Conservation (phyloP, 2,113 vertebrate species). For the Atlantisia rogersi region DNA sequence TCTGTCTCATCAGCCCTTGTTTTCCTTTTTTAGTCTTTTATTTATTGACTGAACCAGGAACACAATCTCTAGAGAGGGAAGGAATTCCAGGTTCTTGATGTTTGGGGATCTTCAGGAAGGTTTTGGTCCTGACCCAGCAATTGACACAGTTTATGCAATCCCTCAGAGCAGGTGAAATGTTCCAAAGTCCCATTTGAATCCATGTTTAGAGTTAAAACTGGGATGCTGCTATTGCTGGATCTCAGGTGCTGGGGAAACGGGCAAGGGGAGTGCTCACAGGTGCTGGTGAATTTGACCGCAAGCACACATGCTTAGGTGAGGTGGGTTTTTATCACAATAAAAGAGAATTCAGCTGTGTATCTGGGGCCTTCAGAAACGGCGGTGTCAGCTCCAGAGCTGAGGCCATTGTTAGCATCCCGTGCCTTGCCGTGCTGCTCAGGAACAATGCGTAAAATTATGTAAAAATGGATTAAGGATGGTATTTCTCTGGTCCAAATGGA, state of each 20-base stretch:
- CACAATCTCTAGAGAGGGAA: neutral
- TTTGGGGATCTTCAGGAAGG: neutral
- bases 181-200: neutral
- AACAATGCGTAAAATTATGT: neutral
- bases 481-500: neutral
- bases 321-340: neutral
- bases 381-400: neutral
- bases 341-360: neutral
- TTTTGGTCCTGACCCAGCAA: neutral
- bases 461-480: neutral
- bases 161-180: neutral
- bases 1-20: neutral
- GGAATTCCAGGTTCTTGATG: neutral
- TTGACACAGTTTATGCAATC: accelerated
- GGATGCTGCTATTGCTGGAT: neutral
- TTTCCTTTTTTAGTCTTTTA: neutral
- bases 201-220: neutral
- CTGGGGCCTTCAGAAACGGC: neutral
- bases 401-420: neutral
- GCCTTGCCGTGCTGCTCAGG: neutral
- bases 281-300: neutral
- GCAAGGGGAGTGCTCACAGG: neutral
- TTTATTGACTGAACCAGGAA: neutral
- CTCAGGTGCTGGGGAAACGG: accelerated
- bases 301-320: neutral